Base-by-base conservation (phyloP, 2,113 vertebrate genomes). In the Hiodon tergisus region DNA sequence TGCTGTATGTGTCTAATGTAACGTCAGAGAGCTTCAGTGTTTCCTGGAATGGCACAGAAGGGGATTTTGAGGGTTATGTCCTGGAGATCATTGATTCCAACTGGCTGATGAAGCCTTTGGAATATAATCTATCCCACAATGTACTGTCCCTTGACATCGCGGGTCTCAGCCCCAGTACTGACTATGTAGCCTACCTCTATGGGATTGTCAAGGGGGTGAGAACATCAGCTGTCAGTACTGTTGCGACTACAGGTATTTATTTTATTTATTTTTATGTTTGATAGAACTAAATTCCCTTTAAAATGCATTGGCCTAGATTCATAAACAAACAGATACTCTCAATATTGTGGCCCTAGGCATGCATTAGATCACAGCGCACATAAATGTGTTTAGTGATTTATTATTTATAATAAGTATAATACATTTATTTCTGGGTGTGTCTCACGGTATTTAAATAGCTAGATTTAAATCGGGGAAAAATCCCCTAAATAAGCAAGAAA, bases 21-120 rank as follows among this genome's bases (percentile, higher is more conserved):
- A 96, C 94, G 47, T 87, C 92, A 16, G 89, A 94, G 84, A 94
- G 95, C 88, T 97, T 98, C 94, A 91, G 91, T 83, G 85, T 98
- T 78, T 91, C 87, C 80, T 98, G 96, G 96, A 96, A 92, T 63
- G 86, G 82, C 78, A 87, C 91, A 14, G 78, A 81, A 17, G 92
- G 89, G 69, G 82, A 86, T 76, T 92, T 97, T 82, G 90, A 96
- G 82, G 50, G 71, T 83, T 98, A 96, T 94, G 90, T 91, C 85
- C 86, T 97, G 93, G 95, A 98, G 91, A 92, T 98, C 88, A 94
- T 97, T 94, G 95, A 98, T 93, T 94, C 95, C 76, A 93, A 94
- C 92, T 97, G 94, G 95, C 92, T 94, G 84, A 88, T 87, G 86
- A 92, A 95, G 82, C 89, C 87, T 51, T 83, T 84, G 84, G 94